Percentiles rank a stretch among this genome's conserved stretches.
Conservation (phyloP, 2,113 vertebrate genomes). For the Lynx canadensis region DNA sequence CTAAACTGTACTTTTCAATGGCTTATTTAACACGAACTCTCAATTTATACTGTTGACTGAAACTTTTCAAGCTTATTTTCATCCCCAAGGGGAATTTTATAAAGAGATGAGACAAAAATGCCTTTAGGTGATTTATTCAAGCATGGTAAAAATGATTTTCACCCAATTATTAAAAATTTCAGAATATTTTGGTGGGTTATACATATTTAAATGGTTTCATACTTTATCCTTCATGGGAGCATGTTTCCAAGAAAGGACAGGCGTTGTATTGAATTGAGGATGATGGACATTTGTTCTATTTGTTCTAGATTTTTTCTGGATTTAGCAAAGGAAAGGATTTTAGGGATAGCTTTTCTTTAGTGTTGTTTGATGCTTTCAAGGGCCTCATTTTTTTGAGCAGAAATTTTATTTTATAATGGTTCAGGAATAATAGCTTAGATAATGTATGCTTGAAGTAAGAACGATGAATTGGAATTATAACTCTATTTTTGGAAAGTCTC, state of each 20-base stretch:
- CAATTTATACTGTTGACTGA: conserved; percentile 75
- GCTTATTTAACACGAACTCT: conserved; percentile 74
- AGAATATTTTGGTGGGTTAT: conserved; percentile 10
- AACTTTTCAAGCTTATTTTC: conserved; percentile 70
- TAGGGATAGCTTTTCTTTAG: not conserved
- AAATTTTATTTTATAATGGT: not conserved
- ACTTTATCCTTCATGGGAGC: not conserved
- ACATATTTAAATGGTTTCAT: conserved; percentile 29
- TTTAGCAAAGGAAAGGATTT: not conserved
- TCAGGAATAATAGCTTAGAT: not conserved
- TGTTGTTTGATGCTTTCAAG: not conserved
- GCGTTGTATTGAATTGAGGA: too few species aligned
- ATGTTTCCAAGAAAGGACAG: not conserved
- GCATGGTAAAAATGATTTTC: conserved; percentile 55
- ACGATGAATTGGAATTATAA: not conserved
- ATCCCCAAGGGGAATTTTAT: conserved; percentile 63
- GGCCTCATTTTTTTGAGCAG: not conserved
- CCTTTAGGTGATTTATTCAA: conserved; percentile 59
- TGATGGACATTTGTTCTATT: not conserved
- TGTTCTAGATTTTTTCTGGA: not conserved
- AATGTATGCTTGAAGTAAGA: not conserved
- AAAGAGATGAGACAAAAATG: conserved; percentile 59
- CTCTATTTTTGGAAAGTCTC: not conserved
- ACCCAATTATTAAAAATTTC: conserved; percentile 30
- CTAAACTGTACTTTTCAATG: conserved; percentile 71